These are phyloP conservation scores for Pantherophis vulpinus DNA, from an alignment of 2,797 vertebrate genomes.

Conservation along the genomic window DNA sequence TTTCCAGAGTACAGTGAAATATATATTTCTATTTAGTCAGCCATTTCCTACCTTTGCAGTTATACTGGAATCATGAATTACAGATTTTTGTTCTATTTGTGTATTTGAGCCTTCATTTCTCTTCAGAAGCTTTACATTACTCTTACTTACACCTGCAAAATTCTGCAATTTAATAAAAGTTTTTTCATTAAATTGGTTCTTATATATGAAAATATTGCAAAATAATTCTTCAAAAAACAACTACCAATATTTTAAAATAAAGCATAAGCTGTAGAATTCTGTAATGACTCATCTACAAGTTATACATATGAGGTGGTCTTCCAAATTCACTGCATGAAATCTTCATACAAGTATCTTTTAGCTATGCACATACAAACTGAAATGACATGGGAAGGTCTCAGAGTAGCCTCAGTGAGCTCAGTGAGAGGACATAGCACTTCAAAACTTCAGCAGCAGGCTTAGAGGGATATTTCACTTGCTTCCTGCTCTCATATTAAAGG, in stretches of 20 bases:
- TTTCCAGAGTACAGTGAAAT: not conserved
- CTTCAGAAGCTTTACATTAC: slow-evolving; percentile 84
- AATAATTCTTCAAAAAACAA: not conserved
- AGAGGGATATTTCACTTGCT: not conserved
- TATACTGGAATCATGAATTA: slow-evolving; percentile 50
- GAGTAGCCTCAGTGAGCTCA: not conserved
- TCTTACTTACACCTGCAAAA: slow-evolving; percentile 66
- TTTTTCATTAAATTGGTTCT: slow-evolving; percentile 14
- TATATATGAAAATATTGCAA: not conserved
- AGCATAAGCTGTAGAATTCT: not conserved
- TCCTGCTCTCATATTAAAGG: not conserved
- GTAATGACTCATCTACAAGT: not conserved
- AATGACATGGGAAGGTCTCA: not conserved
- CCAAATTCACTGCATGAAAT: not conserved
- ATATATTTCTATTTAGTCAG: not conserved
- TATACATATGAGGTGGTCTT: not conserved
- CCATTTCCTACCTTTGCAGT: slow-evolving; percentile 63
- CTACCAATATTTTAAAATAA: not conserved
- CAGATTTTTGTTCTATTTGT: slow-evolving; percentile 60
- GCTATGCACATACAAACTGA: not conserved
- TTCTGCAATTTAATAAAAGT: slow-evolving; percentile 68
- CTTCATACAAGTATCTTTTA: not conserved
- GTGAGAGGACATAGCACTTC: not conserved
- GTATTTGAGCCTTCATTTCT: slow-evolving; percentile 81
- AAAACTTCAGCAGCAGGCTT: not conserved